Evolutionary conservation across 2,888 invertebrate species (phyloP), one percentile per base, ranked within the genome.

Genomic region (Anoplius nigerrimus): DNA sequence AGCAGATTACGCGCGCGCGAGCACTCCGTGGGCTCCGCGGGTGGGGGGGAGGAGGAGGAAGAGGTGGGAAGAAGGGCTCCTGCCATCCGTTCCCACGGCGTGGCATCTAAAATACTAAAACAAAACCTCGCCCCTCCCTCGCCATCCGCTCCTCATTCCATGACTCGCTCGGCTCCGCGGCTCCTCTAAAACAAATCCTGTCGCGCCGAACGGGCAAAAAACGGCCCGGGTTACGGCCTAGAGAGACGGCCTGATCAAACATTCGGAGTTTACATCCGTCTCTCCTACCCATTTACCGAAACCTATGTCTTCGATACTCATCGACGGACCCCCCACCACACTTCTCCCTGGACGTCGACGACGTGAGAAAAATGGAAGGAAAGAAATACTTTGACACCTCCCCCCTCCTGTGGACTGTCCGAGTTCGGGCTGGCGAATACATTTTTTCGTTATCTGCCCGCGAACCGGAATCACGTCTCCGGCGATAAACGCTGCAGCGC

Each of bases 81-180:
- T 78, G 74, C 80, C 76, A 80, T 77, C 79, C 81, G 83, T 88
- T 88, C 87, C 86, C 87, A 88, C 87, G 87, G 78, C 76, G 72
- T 79, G 82, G 80, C 82, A 81, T 83, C 81, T 84, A 82, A 85
- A 87, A 84, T 80, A 81, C 80, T 83, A 83, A 87, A 87, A 85
- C 84, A 86, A 86, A 86, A 86, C 84, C 80, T 73, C 34, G 6
- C 34, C 34, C 34, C 34, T 76, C 66, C 60, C 57, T 66, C 58
- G 62, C 65, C 66, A 15, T 62, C 69, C 58, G 48, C 66, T 27
- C 11, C 21, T 16, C 34, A 18, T 27, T 61, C 72, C 70, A 62
- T 65, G 62, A 54, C 63, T 58, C 71, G 70, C 66, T 62, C n/a
- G n/a, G n/a, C n/a, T 62, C 71, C 51, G 59, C 62, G 66, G 67